Conservation (phyloP, 1,140 invertebrate genomes). For the Drosophila arizonae region DNA sequence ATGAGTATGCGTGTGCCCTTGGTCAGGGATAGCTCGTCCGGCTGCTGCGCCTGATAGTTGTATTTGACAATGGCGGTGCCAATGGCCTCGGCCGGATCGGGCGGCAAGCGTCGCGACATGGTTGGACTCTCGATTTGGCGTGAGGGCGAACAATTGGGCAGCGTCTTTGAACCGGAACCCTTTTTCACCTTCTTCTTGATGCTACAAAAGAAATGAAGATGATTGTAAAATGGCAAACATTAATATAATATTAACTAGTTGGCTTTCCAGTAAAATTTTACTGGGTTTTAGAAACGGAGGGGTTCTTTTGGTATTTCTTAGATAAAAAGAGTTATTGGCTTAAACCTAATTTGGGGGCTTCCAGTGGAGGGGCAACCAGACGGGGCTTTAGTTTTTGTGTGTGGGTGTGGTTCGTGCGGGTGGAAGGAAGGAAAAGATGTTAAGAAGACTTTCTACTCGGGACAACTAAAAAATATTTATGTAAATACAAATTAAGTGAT, state of each 20-base stretch:
- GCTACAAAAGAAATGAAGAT: slow-evolving; percentile 84
- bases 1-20: slow-evolving; percentile 97
- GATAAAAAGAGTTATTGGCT: neutral
- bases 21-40: slow-evolving; percentile 96
- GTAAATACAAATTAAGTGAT: slow-evolving; percentile 45
- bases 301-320: neutral
- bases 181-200: slow-evolving; percentile 97
- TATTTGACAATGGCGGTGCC: slow-evolving; percentile 97
- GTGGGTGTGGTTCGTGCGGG: slow-evolving; percentile 14
- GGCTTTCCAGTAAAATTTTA: too few relatives aligned
- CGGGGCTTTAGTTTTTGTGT: neutral
- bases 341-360: neutral
- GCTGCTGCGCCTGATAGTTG: slow-evolving; percentile 98
- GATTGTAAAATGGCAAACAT: neutral
- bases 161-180: slow-evolving; percentile 91
- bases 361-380: slow-evolving; percentile 5
- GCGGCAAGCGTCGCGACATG: slow-evolving; percentile 88
- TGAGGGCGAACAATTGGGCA: slow-evolving; percentile 92
- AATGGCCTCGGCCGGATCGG: slow-evolving; percentile 94
- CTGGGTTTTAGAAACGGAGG: neutral
- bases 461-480: slow-evolving; percentile 1
- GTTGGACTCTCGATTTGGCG: slow-evolving; percentile 90
- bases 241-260: neutral
- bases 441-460: slow-evolving; percentile 22
- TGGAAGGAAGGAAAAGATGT: neutral